Evolutionary conservation across 92 coral and sea anemone species (phyloP), one percentile per base, ranked within the genome.

Genomic region (Blastomussa wellsi): DNA sequence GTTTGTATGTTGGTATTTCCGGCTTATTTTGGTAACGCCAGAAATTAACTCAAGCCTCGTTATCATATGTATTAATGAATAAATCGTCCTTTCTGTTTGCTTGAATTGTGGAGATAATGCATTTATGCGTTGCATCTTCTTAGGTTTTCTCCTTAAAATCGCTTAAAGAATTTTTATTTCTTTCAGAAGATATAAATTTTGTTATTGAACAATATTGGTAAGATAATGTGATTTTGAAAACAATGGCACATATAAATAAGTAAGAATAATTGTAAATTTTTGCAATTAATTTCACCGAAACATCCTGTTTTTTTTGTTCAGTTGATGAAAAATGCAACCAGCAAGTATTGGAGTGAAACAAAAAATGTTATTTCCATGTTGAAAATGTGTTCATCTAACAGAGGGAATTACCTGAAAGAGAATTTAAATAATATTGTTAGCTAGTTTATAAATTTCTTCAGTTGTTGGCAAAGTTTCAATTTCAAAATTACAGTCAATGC

Each of bases 11-110:
- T 9, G 69, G 78, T 47, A 71, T 82, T 82, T 82, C 86, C 86
- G 86, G 86, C 69, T n/a, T n/a, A 82, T 82, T 78, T 79, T 41
- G 57, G 59, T 67, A 37, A 38, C 80, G 80, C 80, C 29, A 76
- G 5, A 7, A 3, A 39, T 3, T 29, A 19, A 31, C 51, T 57
- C 48, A 26, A 28, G 83, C 57, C 42, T 41, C 35, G 83, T 79
- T 62, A n/a, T n/a, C n/a, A n/a, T n/a, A 64, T 65, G 73, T 60
- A 16, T 38, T 41, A 28, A 20, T 20, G 35, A 64, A 49, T 53
- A 57, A 57, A 70, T 47, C 44, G 16, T 70, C 75, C n/a, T 3
- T 41, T 62, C 12, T 60, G 47, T 77, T 28, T 22, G 44, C 39
- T 49, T 17, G 29, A 77, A 22, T 13, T 37, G 15, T 5, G 16